A percentile compares a stretch with the other conserved stretches of the same genome.
phyloP scores from a whole-genome alignment of 2,888 invertebrate species.

The Drosophila buzzatii region DNA sequence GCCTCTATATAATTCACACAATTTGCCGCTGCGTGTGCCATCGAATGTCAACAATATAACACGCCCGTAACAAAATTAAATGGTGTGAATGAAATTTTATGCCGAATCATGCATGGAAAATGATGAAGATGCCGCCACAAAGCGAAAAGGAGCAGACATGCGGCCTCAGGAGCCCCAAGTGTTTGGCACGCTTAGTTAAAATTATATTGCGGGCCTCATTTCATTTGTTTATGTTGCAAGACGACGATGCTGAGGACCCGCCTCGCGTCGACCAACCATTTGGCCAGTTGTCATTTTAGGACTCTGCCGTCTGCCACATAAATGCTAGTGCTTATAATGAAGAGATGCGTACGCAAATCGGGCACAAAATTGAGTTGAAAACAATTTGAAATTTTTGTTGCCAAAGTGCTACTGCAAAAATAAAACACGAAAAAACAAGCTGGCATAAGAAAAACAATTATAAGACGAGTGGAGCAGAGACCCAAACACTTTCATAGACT shows the following conservation, averaged over 20 bases:
- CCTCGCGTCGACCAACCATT: slow-evolving; percentile 8
- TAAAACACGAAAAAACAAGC: slow-evolving; percentile 7
- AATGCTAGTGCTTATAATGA: slow-evolving; percentile 54
- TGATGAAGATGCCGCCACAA: slow-evolving; percentile 72
- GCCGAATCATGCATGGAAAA: slow-evolving; percentile 81
- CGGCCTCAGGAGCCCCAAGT: slow-evolving; percentile 8
- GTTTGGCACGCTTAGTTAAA: slow-evolving; percentile 67
- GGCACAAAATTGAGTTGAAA: slow-evolving; percentile 71
- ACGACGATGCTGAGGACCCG: background rate
- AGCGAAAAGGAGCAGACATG: background rate
- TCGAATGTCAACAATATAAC: slow-evolving; percentile 71
- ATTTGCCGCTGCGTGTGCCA: slow-evolving; percentile 74
- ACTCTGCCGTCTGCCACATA: slow-evolving; percentile 29
- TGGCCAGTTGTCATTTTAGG: slow-evolving; percentile 56
- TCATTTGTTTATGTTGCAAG: slow-evolving; percentile 70
- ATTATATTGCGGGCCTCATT: slow-evolving; percentile 71
- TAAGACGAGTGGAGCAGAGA: slow-evolving; percentile 13
- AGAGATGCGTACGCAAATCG: slow-evolving; percentile 72
- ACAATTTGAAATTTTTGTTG: slow-evolving; percentile 66
- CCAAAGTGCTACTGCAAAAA: slow-evolving; percentile 38
- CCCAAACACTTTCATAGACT: slow-evolving; percentile 54
- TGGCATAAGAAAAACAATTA: slow-evolving; percentile 23
- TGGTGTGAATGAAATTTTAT: slow-evolving; percentile 81
- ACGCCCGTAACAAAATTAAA: slow-evolving; percentile 68
- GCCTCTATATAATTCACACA: slow-evolving; percentile 69